phyloP scores from a whole-genome alignment of 2,888 invertebrate species.

The Elegia similella region DNA sequence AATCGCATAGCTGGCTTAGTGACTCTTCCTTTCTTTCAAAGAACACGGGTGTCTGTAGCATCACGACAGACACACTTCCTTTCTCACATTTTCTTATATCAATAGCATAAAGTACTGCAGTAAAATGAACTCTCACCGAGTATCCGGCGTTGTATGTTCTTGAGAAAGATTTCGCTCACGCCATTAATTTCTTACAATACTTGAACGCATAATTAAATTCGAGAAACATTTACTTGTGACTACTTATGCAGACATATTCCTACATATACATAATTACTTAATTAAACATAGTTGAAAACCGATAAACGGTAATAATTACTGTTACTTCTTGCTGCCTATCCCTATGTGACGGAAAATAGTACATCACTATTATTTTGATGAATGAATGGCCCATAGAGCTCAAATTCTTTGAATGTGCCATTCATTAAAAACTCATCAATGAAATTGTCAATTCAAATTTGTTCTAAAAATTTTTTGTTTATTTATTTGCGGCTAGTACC shows the following conservation, averaged over 20 bases:
- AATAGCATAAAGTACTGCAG: slow-evolving; percentile 67
- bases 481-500: slow-evolving; percentile 5
- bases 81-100: slow-evolving; percentile 79
- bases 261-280: neutral
- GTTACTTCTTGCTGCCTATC: neutral
- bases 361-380: slow-evolving; percentile 41
- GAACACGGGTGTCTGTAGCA: slow-evolving; percentile 62
- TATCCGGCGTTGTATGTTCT: slow-evolving; percentile 59
- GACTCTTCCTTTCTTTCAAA: slow-evolving; percentile 64
- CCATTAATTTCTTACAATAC: slow-evolving; percentile 34
- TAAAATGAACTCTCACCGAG: slow-evolving; percentile 63
- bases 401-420: slow-evolving; percentile 1
- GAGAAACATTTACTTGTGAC: neutral
- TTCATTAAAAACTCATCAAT: slow-evolving; percentile 15
- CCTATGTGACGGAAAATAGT: slow-evolving; percentile 29
- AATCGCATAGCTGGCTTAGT: slow-evolving; percentile 51
- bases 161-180: slow-evolving; percentile 50
- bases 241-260: too few species aligned
- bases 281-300: neutral
- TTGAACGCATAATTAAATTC: neutral
- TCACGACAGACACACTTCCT: slow-evolving; percentile 75
- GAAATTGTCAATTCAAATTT: slow-evolving; percentile 11
- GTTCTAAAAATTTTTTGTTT: slow-evolving; percentile 15
- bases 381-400: neutral
- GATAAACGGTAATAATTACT: neutral